Evolutionary conservation across 2,113 vertebrate species (phyloP).

Genomic region (Urocolius indicus): DNA sequence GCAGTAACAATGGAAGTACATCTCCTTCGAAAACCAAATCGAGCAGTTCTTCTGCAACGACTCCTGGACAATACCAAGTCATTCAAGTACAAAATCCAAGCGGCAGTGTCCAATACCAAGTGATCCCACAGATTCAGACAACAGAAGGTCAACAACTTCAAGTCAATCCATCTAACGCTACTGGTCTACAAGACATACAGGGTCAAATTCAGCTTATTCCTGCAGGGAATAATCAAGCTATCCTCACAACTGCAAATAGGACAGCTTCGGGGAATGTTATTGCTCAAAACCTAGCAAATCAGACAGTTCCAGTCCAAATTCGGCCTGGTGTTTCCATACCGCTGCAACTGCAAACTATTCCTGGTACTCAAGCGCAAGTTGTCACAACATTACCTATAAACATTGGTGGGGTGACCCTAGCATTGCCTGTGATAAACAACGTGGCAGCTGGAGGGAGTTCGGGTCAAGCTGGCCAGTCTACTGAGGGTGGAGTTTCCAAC

Average conservation of each 20-base stretch:
- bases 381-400: conserved; percentile 98
- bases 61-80: conserved; percentile 89
- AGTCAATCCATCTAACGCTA: conserved; percentile 85
- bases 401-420: conserved; percentile 94
- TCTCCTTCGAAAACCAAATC: conserved; percentile 88
- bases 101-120: conserved; percentile 95
- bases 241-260: conserved; percentile 84
- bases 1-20: conserved; percentile 81
- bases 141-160: conserved; percentile 96
- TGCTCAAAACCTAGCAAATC: conserved; percentile 89
- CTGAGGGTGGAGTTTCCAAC: conserved; percentile 90
- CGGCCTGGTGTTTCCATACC: conserved; percentile 95
- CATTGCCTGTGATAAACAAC: conserved; percentile 94
- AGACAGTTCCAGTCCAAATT: conserved; percentile 94
- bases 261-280: conserved; percentile 87
- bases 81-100: conserved; percentile 93
- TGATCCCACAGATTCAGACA: conserved; percentile 97
- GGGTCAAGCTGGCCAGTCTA: conserved; percentile 88
- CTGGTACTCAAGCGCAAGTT: conserved; percentile 91
- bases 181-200: conserved; percentile 88
- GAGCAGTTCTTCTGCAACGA: conserved; percentile 70
- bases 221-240: conserved; percentile 91
- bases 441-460: conserved; percentile 85
- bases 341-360: conserved; percentile 92
- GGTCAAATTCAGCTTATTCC: conserved; percentile 95